Conservation (phyloP, 1,140 invertebrate species). For the Eupeodes corollae region DNA sequence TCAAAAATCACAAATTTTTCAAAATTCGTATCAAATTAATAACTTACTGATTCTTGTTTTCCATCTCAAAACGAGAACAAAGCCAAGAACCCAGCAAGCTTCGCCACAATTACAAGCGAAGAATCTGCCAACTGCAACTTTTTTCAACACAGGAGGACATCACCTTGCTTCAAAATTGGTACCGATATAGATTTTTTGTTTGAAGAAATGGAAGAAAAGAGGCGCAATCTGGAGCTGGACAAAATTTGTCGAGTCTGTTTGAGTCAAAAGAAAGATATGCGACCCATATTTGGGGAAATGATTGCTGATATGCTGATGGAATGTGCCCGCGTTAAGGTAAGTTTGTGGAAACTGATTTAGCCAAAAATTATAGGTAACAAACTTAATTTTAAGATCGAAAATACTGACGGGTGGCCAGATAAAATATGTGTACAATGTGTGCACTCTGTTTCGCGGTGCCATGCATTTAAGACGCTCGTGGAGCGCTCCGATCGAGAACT, state of each 20-base stretch:
- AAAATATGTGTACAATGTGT: constrained; percentile 49
- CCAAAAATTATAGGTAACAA: not conserved
- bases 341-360: not conserved
- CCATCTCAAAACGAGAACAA: too few relatives aligned
- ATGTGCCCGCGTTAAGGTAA: constrained; percentile 45
- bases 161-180: too few relatives aligned
- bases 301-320: constrained; percentile 50
- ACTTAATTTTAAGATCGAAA: constrained; percentile 33
- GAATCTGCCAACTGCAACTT: too few relatives aligned
- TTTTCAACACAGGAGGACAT: too few relatives aligned
- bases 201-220: not conserved
- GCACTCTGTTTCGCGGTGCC: constrained; percentile 45
- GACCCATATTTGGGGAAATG: constrained; percentile 46
- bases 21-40: too few relatives aligned
- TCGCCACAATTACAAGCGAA: too few relatives aligned
- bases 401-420: constrained; percentile 43
- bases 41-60: too few relatives aligned
- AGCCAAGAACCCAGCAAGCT: too few relatives aligned
- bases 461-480: constrained; percentile 45
- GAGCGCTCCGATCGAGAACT: constrained; percentile 44
- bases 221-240: constrained; percentile 35
- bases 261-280: constrained; percentile 48
- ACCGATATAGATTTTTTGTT: too few relatives aligned
- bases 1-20: too few relatives aligned
- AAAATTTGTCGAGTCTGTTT: constrained; percentile 51